Percentiles rank a stretch among this genome's conserved stretches.
These are phyloP conservation scores for Cololabis saira DNA, from an alignment of 2,113 vertebrate genomes.

Conservation along the genomic window DNA sequence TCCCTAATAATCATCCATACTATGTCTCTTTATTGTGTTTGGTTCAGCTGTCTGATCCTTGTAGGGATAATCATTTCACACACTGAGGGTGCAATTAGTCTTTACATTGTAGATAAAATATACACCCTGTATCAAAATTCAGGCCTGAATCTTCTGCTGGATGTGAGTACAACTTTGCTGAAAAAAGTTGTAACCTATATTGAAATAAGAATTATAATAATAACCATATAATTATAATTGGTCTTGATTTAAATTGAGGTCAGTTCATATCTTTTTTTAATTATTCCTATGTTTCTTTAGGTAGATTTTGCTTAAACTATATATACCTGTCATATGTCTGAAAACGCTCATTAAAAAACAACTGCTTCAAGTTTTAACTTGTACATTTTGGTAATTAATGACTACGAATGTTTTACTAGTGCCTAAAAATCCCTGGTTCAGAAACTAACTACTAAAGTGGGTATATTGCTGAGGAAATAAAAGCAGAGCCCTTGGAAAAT, in stretches of 20 bases:
- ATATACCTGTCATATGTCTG: not conserved
- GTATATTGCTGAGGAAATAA: not conserved
- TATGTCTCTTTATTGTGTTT: slow-evolving; percentile 37
- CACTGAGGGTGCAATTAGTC: slow-evolving; percentile 49
- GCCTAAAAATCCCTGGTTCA: not conserved
- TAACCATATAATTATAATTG: no score
- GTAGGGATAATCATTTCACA: slow-evolving; percentile 68
- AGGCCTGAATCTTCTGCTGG: slow-evolving; percentile 49
- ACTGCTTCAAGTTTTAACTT: not conserved
- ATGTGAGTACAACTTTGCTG: slow-evolving; percentile 32
- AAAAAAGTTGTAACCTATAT: not conserved
- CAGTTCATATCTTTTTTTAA: no score
- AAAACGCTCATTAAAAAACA: slow-evolving; percentile 1
- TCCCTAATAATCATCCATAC: slow-evolving; percentile 32
- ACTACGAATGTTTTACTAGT: not conserved
- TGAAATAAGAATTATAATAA: no score
- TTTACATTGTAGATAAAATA: slow-evolving; percentile 52
- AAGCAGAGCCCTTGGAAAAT: not conserved
- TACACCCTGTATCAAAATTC: slow-evolving; percentile 56
- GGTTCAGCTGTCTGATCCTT: slow-evolving; percentile 43
- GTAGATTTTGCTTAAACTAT: not conserved
- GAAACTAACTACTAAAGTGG: not conserved
- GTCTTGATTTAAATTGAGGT: no score
- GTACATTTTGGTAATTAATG: not conserved
- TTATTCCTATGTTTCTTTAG: no score